phyloP scores from a whole-genome alignment of 2,113 vertebrate species.

The Pithys albifrons region DNA sequence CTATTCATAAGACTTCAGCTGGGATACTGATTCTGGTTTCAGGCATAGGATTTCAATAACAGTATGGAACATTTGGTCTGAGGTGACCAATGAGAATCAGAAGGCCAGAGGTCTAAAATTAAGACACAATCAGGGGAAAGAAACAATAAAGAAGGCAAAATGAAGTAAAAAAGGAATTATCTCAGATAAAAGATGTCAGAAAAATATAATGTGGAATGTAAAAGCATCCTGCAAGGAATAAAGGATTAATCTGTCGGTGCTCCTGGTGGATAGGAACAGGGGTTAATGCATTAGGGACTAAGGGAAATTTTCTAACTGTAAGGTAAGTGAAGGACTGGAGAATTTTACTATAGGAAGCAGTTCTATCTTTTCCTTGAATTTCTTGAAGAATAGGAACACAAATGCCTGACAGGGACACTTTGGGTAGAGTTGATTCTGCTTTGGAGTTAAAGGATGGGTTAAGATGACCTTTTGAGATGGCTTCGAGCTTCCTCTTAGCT shows the following conservation, averaged over 20 bases:
- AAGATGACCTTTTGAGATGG: constrained; percentile 15
- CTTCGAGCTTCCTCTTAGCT: constrained; percentile 9
- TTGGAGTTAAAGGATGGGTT: neutral
- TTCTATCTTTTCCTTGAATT: neutral
- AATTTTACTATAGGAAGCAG: neutral
- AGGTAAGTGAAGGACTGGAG: neutral
- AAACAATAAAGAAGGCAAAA: neutral
- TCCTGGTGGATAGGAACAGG: neutral
- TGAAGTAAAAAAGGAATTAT: neutral
- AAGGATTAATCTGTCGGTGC: neutral
- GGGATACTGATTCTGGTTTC: neutral
- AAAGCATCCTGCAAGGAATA: neutral
- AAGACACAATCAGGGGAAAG: accelerated
- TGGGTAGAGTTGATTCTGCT: neutral
- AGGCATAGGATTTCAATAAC: neutral
- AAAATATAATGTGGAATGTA: neutral
- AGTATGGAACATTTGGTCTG: neutral
- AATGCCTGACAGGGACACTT: neutral
- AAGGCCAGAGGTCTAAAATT: neutral
- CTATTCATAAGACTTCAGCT: neutral
- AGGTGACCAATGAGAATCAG: neutral
- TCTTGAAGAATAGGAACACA: neutral
- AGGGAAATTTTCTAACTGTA: neutral
- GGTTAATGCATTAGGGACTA: neutral
- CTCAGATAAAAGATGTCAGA: neutral